Percentiles rank a stretch among this genome's conserved stretches.
These are phyloP conservation scores for Cossypha polioptera DNA, from an alignment of 2,797 vertebrate species.

Conservation along the genomic window DNA sequence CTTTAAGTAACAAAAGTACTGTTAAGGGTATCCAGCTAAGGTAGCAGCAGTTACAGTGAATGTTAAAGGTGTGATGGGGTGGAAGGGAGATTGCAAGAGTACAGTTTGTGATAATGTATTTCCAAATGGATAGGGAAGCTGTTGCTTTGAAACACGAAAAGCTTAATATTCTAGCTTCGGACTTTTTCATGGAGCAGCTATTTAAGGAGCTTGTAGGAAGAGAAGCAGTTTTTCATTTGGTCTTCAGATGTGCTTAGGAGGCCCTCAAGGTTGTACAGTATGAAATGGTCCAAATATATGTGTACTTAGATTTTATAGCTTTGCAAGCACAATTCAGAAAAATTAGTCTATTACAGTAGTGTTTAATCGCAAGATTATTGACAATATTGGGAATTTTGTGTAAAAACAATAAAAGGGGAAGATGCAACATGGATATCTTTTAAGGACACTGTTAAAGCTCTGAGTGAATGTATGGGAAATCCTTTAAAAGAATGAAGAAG, in stretches of 20 bases:
- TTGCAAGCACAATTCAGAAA: not conserved
- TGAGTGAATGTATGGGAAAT: not conserved
- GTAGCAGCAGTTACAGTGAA: not conserved
- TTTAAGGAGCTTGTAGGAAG: not conserved
- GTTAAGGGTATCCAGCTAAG: not conserved
- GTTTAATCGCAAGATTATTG: not conserved
- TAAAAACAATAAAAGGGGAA: not conserved
- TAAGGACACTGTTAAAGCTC: not conserved
- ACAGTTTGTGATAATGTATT: not conserved
- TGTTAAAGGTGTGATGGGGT: not conserved
- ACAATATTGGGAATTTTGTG: not conserved
- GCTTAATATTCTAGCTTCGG: not conserved
- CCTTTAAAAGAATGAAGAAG: not conserved
- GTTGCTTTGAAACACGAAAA: not conserved
- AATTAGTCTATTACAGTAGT: not conserved
- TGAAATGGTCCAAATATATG: not conserved
- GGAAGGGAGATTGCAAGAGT: not conserved
- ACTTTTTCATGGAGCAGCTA: not conserved
- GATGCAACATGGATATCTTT: rapidly evolving
- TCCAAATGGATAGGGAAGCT: not conserved
- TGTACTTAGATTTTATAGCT: not conserved
- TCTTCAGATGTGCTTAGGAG: not conserved
- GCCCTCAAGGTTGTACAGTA: not conserved
- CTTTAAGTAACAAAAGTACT: not conserved
- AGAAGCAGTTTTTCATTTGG: not conserved